Evolutionary conservation across 2,888 invertebrate genomes (phyloP), one percentile per base, ranked within the genome.

Genomic region (Coecobrya sp.): DNA sequence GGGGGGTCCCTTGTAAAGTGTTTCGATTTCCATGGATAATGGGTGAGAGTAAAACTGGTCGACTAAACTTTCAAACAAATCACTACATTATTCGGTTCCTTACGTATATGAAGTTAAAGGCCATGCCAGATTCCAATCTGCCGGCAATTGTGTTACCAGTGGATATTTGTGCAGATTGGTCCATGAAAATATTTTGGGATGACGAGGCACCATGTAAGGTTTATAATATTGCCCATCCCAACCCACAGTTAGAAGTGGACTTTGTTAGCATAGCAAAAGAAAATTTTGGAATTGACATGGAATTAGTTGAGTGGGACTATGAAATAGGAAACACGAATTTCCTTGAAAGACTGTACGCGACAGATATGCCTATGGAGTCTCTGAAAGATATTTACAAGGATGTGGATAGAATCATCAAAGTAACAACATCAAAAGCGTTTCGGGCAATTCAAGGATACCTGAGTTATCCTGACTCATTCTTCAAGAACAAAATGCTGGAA

Each of bases 401-500:
- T 11, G 45, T 76, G 4, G 76, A 76, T 11, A 76, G 45, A 76
- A 19, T 19, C 4, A 76, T 42, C 11, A 13, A 1, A 19, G 36
- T 19, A 2, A 42, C 19, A 11, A 76, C 45, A 62, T 82, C 81
- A 49, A 68, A 89, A 22, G 19, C 55, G 7, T 65, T 73, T 5
- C 27, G 22, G 1, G 19, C 70, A 0, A 11, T 90, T 10, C 49
- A 82, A 19, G 90, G 84, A 16, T 85, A 70, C 36, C 11, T 70
- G 0, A 73, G 36, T 13, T 68, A 49, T 27, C 76, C 90, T 0
- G 82, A 82, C 30, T 45, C n/a, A 1, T 84, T 84, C 11, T 90
- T 84, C 59, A 36, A 36, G 16, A 73, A 73, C 30, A 70, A 76
- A 13, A 90, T 73, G 36, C 55, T 90, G 19, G n/a, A 52, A 4